Conservation (phyloP, 2,888 invertebrate species). For the Lepidochrysops patricia region DNA sequence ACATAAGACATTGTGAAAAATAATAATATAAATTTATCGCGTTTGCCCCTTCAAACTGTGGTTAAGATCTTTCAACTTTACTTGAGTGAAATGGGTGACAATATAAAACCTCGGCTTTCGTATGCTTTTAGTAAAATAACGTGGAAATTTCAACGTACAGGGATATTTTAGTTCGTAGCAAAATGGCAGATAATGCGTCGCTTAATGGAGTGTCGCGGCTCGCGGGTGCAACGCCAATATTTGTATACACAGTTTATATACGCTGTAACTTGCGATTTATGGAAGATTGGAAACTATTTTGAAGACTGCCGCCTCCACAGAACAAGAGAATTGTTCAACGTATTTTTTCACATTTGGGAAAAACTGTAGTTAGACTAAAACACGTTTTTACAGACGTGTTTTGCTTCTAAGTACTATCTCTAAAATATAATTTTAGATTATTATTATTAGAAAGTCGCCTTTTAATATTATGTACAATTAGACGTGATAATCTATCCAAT, state of each 20-base stretch:
- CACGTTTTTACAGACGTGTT: too few species aligned
- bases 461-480: too few species aligned
- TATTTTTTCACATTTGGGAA: too few species aligned
- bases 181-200: conserved; percentile 49
- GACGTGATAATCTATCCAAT: too few species aligned
- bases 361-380: too few species aligned
- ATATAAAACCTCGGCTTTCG: background rate
- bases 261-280: background rate
- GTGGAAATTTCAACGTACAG: background rate
- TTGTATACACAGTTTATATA: conserved; percentile 14
- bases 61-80: background rate
- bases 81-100: background rate
- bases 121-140: background rate
- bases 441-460: too few species aligned
- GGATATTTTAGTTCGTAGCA: conserved; percentile 43
- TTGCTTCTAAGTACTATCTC: too few species aligned
- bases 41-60: too few species aligned
- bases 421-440: too few species aligned
- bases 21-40: background rate
- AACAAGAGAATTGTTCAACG: too few species aligned
- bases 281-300: conserved; percentile 28
- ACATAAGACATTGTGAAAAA: background rate
- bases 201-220: conserved; percentile 54
- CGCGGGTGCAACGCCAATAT: conserved; percentile 35
- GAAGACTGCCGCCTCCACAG: too few species aligned